Conservation (phyloP, 1,140 invertebrate species). For the Bicyclus anynana region DNA sequence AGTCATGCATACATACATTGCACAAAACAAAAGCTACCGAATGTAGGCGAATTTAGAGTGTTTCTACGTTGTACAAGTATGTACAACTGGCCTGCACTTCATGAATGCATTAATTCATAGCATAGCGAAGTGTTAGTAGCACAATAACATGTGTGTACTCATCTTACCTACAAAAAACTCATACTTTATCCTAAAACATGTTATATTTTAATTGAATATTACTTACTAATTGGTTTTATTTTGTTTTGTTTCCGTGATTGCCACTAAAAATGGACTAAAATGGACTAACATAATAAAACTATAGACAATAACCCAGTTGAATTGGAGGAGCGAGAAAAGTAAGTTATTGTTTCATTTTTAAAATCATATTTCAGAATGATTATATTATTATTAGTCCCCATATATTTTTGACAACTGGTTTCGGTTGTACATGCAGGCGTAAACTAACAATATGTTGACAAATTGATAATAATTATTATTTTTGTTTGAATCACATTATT, state of each 20-base stretch:
- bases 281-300: slow-evolving; percentile 25
- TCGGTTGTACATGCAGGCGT: not conserved
- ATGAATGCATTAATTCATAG: too few species aligned
- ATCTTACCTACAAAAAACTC: too few species aligned
- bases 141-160: too few species aligned
- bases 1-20: too few species aligned
- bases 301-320: slow-evolving; percentile 87
- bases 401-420: not conserved
- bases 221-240: slow-evolving; percentile 15
- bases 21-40: too few species aligned
- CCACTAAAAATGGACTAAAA: slow-evolving; percentile 37
- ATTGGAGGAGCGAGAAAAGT: slow-evolving; percentile 90
- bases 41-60: too few species aligned
- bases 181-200: not conserved
- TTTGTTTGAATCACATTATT: too few species aligned
- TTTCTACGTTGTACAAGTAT: too few species aligned
- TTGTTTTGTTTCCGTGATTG: slow-evolving; percentile 49
- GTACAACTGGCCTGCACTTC: too few species aligned
- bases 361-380: slow-evolving; percentile 17
- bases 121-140: too few species aligned
- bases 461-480: too few species aligned
- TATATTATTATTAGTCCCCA: not conserved
- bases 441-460: not conserved
- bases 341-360: slow-evolving; percentile 75
- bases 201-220: not conserved